Base-by-base conservation (phyloP, 2,113 vertebrate genomes). In the Trochalopteron elliotii region DNA sequence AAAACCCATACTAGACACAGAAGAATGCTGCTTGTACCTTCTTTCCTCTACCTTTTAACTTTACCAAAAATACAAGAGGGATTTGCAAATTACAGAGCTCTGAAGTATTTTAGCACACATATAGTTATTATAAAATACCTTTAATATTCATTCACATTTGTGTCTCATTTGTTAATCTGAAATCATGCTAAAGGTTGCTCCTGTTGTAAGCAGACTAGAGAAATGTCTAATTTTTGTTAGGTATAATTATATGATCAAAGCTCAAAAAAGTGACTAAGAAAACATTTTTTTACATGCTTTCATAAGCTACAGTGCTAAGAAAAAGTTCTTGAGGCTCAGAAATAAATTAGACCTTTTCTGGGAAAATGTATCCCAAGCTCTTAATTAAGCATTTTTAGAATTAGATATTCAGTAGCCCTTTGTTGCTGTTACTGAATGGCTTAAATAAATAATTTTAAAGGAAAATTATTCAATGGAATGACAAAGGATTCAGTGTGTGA, bases 31-130 rank as follows among this genome's bases (percentile, higher is more conserved):
- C 60, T 56, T 90, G 63, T 75, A 72, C 61, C 56, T 94, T 87
- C 74, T 87, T 94, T 95, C 89, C 82, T 79, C 96, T 92, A 31
- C 75, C 75, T 96, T 74, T 83, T 89, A 89, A 83, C 31, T 92
- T 64, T 44, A 65, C 49, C 70, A 89, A 97, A 97, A 97, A 92
- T 70, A 84, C n/a, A 87, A 65, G 81, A 59, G 63, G 76, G 59
- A 82, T 90, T 92, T 95, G 71, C 52, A 97, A 95, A 97, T 97
- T 95, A 93, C 37, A 91, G 83, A 95, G 55, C 87, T 93, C 82
- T 82, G 61, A 74, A 82, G 60, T 82, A 69, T 28, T 76, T 97
- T 74, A 83, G 72, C 57, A 71, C 80, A 79, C 35, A 37, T 40
- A 15, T 59, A 64, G 53, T 90, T 93, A 72, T 90, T 89, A 87